Evolutionary conservation across 2,888 invertebrate genomes (phyloP).

Genomic region (Leptopterna dolabrata): DNA sequence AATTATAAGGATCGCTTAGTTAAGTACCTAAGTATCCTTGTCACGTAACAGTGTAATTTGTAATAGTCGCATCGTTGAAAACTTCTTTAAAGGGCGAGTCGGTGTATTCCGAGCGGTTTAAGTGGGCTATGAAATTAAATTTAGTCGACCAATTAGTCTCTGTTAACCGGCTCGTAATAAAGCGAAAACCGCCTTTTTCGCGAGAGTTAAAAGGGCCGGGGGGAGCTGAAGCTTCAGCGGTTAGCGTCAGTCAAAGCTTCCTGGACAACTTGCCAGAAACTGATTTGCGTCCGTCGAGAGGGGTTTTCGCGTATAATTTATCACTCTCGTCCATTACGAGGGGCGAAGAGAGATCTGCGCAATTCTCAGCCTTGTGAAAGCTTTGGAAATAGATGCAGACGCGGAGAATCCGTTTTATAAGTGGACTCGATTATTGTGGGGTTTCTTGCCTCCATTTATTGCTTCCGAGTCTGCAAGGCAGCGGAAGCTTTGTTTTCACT

Average conservation of each 20-base stretch:
- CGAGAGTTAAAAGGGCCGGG: background rate
- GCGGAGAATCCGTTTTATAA: background rate
- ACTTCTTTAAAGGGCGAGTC: too few species aligned
- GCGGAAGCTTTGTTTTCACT: too few species aligned
- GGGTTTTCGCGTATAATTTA: background rate
- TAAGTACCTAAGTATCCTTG: too few species aligned
- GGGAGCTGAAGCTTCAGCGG: background rate
- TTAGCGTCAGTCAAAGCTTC: background rate
- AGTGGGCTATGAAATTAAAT: background rate
- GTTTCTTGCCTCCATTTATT: too few species aligned
- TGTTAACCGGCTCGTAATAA: background rate
- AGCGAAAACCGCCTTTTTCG: background rate
- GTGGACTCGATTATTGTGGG: too few species aligned
- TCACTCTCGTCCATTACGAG: background rate
- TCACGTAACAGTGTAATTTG: too few species aligned
- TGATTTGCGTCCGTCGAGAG: background rate
- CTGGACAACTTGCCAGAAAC: constrained; percentile 9
- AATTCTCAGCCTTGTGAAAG: background rate
- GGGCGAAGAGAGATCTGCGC: background rate
- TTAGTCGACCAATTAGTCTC: background rate
- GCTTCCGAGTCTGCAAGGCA: too few species aligned
- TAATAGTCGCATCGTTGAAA: too few species aligned
- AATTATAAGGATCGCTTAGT: too few species aligned
- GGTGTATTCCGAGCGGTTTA: background rate
- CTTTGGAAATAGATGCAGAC: background rate